These are phyloP conservation scores for Epinephelus coioides DNA, from an alignment of 2,797 vertebrate species.

Conservation along the genomic window DNA sequence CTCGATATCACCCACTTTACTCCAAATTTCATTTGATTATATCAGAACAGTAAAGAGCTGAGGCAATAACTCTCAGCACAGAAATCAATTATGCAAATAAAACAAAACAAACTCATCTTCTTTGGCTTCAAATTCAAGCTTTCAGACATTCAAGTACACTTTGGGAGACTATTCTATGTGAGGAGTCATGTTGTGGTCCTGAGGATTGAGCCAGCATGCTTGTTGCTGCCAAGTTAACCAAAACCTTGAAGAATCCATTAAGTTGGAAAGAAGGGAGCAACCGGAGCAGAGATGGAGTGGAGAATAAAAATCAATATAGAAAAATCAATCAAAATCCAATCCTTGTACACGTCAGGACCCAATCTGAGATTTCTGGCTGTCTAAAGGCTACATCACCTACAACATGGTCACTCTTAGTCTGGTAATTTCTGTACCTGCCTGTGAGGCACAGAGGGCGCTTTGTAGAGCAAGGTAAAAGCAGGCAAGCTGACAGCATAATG, in stretches of 20 bases:
- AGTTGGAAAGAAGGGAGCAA: neutral
- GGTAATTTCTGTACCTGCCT: neutral
- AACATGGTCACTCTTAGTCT: neutral
- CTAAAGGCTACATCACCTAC: slow-evolving; percentile 4
- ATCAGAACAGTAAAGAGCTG: slow-evolving; percentile 39
- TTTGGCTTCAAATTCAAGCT: neutral
- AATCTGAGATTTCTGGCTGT: neutral
- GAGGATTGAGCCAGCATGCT: neutral
- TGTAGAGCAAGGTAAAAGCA: slow-evolving; percentile 27
- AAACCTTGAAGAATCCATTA: slow-evolving; percentile 31
- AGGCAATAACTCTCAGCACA: slow-evolving; percentile 21
- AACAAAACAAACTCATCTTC: slow-evolving; percentile 36
- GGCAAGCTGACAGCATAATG: slow-evolving; percentile 52
- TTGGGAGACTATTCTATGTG: neutral
- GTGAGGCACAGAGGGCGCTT: slow-evolving; percentile 2
- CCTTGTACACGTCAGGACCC: neutral
- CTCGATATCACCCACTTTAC: slow-evolving; percentile 51
- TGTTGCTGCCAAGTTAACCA: neutral
- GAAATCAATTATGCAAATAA: slow-evolving; percentile 57
- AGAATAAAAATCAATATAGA: slow-evolving; percentile 25
- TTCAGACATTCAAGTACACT: neutral
- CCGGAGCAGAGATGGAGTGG: slow-evolving; percentile 2
- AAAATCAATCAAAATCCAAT: slow-evolving; percentile 17
- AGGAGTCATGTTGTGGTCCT: neutral
- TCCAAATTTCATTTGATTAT: slow-evolving; percentile 56